phyloP scores from a whole-genome alignment of 2,797 vertebrate genomes.

The Eulemur coronatus region DNA sequence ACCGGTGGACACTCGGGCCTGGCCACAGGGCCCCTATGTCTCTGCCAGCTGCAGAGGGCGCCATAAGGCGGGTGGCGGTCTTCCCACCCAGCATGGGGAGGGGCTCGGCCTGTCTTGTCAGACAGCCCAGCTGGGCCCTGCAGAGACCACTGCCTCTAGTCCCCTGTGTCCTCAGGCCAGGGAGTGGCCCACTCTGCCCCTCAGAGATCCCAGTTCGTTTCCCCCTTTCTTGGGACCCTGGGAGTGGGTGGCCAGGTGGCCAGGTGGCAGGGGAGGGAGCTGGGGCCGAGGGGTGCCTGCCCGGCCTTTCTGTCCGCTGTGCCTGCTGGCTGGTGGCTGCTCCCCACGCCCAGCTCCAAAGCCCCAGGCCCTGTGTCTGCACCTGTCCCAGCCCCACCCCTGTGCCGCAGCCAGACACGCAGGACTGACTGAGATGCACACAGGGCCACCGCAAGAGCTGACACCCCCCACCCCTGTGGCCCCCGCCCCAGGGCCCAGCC shows the following conservation, averaged over 20 bases:
- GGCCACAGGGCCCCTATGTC: neutral
- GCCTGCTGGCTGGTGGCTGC: neutral
- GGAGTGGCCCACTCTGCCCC: no score
- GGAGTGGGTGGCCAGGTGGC: neutral
- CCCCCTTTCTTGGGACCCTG: fast-evolving
- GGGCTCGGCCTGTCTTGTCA: neutral
- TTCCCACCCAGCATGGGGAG: neutral
- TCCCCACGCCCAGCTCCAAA: no score
- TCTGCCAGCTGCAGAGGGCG: neutral
- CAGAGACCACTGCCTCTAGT: neutral
- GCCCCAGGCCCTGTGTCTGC: neutral
- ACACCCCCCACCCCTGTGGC: neutral
- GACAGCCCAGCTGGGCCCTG: neutral
- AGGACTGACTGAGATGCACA: neutral
- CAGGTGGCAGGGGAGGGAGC: neutral
- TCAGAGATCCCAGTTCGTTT: neutral
- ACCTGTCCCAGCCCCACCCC: neutral
- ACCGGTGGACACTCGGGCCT: neutral
- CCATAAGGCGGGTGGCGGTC: neutral
- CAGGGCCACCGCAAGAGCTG: neutral
- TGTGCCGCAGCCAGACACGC: neutral
- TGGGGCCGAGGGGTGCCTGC: neutral
- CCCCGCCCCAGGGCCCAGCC: neutral
- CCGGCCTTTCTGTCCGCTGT: neutral
- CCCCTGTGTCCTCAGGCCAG: neutral